Conservation (phyloP, 1,140 invertebrate genomes). For the Drosophila chauvacae region DNA sequence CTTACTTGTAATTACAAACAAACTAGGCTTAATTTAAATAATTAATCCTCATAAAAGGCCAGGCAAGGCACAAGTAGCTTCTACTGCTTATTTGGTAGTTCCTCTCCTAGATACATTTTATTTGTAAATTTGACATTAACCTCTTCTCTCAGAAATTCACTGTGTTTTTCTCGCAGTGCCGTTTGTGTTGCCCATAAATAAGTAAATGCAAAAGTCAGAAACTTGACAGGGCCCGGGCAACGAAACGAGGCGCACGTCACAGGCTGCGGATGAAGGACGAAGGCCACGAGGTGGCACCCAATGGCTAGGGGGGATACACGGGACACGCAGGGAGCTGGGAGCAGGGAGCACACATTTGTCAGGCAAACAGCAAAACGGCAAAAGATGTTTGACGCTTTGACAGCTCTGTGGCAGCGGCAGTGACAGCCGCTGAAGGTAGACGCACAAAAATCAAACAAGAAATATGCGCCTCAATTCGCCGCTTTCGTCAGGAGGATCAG, state of each 20-base stretch:
- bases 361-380: slow-evolving; percentile 55
- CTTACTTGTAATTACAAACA: not conserved
- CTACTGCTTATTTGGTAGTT: not conserved
- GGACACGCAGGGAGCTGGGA: too few relatives aligned
- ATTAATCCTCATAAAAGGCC: not conserved
- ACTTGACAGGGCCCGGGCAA: slow-evolving; percentile 47
- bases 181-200: slow-evolving; percentile 60
- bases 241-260: slow-evolving; percentile 38
- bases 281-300: slow-evolving; percentile 16
- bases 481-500: slow-evolving; percentile 39
- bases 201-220: slow-evolving; percentile 78
- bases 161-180: slow-evolving; percentile 18
- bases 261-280: slow-evolving; percentile 40
- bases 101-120: not conserved
- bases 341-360: slow-evolving; percentile 58
- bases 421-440: slow-evolving; percentile 45
- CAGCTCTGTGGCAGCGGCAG: slow-evolving; percentile 61
- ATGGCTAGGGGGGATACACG: not conserved
- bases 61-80: not conserved
- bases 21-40: not conserved
- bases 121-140: not conserved
- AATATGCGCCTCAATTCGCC: slow-evolving; percentile 51
- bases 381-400: slow-evolving; percentile 78
- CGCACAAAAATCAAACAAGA: slow-evolving; percentile 62
- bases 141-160: not conserved